Evolutionary conservation across 2,888 invertebrate species (phyloP).

Genomic region (Clanis bilineata): DNA sequence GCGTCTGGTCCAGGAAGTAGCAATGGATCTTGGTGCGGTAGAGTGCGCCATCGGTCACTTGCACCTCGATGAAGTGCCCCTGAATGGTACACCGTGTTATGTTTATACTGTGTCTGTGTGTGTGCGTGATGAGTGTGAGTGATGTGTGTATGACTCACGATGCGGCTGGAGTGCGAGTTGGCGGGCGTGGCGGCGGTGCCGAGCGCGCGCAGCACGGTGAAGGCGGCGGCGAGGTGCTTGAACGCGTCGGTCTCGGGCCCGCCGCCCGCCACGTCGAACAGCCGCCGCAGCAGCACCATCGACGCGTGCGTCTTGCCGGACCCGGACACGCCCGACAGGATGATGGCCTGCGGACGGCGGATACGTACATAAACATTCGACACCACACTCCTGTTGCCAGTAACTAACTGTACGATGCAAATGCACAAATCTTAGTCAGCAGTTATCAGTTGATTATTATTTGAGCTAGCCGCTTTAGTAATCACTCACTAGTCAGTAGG

Average conservation of each 20-base stretch:
- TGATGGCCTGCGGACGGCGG: conserved; percentile 59
- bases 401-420: too few species aligned
- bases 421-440: too few species aligned
- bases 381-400: too few species aligned
- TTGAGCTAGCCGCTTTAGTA: too few species aligned
- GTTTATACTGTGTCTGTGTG: neutral
- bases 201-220: conserved; percentile 95
- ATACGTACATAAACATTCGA: conserved; percentile 94
- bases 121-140: neutral
- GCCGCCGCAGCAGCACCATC: conserved; percentile 93
- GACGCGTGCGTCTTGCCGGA: conserved; percentile 97
- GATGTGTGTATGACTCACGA: conserved; percentile 82
- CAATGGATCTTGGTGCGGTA: conserved; percentile 98
- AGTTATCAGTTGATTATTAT: too few species aligned
- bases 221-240: conserved; percentile 96
- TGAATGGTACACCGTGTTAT: conserved; percentile 46
- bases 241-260: conserved; percentile 98
- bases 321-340: conserved; percentile 89
- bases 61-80: conserved; percentile 98
- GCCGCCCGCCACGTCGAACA: conserved; percentile 97
- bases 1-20: conserved; percentile 96
- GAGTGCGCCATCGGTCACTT: conserved; percentile 96
- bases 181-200: conserved; percentile 95
- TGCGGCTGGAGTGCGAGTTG: conserved; percentile 96
- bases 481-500: too few species aligned